These are phyloP conservation scores for Microcebus tavaratra DNA, from an alignment of 2,113 vertebrate species.

Conservation along the genomic window DNA sequence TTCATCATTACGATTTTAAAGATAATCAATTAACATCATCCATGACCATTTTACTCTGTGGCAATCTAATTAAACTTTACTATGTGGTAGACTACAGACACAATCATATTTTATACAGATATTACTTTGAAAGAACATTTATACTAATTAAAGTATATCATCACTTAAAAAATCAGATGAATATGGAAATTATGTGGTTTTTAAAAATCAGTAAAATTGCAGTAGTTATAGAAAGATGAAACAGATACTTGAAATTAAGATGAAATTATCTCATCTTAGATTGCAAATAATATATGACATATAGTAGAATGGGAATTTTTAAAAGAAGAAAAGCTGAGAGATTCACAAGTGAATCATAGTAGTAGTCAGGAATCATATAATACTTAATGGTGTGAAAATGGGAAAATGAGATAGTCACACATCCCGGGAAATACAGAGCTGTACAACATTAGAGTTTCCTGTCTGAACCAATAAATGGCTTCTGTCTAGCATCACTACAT, in stretches of 20 bases:
- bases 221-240: constrained; percentile 55
- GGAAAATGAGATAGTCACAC: constrained; percentile 33
- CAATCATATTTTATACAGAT: constrained; percentile 50
- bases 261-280: constrained; percentile 59
- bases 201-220: constrained; percentile 71
- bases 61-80: not conserved
- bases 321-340: not conserved
- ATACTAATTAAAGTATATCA: constrained; percentile 59
- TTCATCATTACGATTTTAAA: not conserved
- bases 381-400: constrained; percentile 63
- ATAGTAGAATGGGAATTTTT: constrained; percentile 54
- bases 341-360: constrained; percentile 39
- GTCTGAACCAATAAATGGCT: constrained; percentile 38
- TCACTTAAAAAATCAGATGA: constrained; percentile 48
- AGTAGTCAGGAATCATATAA: constrained; percentile 57
- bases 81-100: not conserved
- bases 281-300: constrained; percentile 22
- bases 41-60: not conserved
- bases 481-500: constrained; percentile 47
- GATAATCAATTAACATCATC: not conserved
- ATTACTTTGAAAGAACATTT: constrained; percentile 36
- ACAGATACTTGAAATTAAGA: constrained; percentile 68
- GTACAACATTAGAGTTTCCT: constrained; percentile 28
- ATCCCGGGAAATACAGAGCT: constrained; percentile 6
- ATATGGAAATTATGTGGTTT: constrained; percentile 62